Base-by-base conservation (phyloP, 2,888 invertebrate species). In the Tenthredo mesomela region DNA sequence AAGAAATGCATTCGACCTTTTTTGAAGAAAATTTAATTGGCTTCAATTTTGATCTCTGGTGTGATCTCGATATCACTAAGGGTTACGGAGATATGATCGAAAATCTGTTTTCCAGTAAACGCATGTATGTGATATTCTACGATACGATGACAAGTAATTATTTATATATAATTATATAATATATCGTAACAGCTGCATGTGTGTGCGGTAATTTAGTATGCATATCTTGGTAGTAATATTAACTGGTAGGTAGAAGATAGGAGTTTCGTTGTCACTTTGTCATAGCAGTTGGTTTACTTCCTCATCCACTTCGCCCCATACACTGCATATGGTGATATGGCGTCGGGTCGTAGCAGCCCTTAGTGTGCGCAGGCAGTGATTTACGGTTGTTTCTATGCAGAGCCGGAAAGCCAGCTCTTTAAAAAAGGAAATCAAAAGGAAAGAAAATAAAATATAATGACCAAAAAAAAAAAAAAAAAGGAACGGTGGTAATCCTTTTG, bases 201-300 rank as follows among this genome's bases (percentile, higher is more conserved):
- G 61, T 25, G 61, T 61, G 61, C 12, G 25, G 25, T 21, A 21
- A 25, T 25, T 61, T 25, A 29, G 61, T 61, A 61, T 61, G 25
- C 61, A 61, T 61, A 61, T 61, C 61, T 61, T 29, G 12, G 25
- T 3, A 21, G 61, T 12, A 61, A 29, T 25, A 61, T 21, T 61
- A 61, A 25, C 61, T 10, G 21, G n/a, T n/a, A 29, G 61, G 21
- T 29, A 61, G 12, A 25, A 21, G 25, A n/a, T n/a, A n/a, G n/a
- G n/a, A 67, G 67, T 67, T 67, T 67, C 29, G 33, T 33, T 67
- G 67, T 67, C 67, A 67, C 67, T 67, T 67, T 33, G 67, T 67
- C 67, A 67, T 67, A 61, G 67, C 67, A 67, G 67, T 67, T 67
- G 29, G 33, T 29, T 33, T 33, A 33, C 29, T 67, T 67, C 25